Evolutionary conservation across 1,140 invertebrate genomes (phyloP).

Genomic region (Heliconius hermathena): DNA sequence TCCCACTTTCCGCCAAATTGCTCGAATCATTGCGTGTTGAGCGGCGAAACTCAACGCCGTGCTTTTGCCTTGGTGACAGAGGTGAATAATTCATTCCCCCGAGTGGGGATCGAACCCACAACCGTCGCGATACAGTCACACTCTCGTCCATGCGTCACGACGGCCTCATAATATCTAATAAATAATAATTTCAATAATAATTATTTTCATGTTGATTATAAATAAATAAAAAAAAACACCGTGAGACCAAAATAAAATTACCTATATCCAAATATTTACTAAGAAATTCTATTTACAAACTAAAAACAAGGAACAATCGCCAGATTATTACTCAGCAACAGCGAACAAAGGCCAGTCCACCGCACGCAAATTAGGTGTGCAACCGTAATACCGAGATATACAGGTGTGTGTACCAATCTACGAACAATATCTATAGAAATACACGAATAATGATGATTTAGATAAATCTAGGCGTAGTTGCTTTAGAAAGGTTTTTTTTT

Average conservation of each 20-base stretch:
- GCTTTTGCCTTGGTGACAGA: too few species aligned
- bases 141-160: too few species aligned
- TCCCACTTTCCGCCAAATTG: too few species aligned
- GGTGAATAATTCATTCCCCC: too few species aligned
- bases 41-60: too few species aligned
- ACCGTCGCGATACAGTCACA: too few species aligned
- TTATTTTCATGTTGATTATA: too few species aligned
- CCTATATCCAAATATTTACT: background rate
- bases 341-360: background rate
- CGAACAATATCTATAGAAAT: background rate
- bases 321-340: background rate
- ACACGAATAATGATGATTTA: background rate
- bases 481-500: background rate
- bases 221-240: background rate
- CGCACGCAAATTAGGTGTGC: slow-evolving; percentile 6
- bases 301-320: background rate
- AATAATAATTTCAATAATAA: too few species aligned
- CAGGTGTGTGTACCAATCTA: background rate
- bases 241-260: background rate
- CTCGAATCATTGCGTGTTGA: too few species aligned
- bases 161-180: too few species aligned
- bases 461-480: background rate
- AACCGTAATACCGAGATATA: background rate
- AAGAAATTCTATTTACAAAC: background rate
- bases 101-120: too few species aligned